Percentiles rank a stretch among this genome's conserved stretches.
phyloP scores from a whole-genome alignment of 2,797 vertebrate species.

The Centroberyx gerrardi region DNA sequence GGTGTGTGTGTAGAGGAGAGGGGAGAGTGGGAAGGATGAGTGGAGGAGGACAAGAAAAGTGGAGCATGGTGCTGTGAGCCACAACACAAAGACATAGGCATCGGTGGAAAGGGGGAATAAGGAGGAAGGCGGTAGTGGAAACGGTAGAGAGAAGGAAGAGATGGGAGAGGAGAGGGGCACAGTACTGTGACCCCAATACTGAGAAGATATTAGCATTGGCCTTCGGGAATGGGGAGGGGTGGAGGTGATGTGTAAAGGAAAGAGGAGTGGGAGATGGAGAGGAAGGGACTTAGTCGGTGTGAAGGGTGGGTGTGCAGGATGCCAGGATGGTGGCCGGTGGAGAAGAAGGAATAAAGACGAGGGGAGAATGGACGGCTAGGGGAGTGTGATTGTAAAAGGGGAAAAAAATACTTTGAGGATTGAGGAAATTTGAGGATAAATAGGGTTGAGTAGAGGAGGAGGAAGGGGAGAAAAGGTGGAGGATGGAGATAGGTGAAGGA shows the following conservation, averaged over 20 bases:
- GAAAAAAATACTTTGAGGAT: not conserved
- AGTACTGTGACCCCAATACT: not conserved
- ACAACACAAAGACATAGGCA: not conserved
- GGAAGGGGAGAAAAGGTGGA: not conserved
- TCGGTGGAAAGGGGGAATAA: not conserved
- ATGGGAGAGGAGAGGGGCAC: not conserved
- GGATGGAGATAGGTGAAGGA: not conserved
- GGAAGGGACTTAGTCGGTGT: not conserved
- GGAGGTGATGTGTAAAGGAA: not conserved
- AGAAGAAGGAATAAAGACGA: not conserved
- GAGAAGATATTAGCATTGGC: not conserved
- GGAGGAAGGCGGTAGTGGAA: not conserved
- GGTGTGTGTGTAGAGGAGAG: not conserved
- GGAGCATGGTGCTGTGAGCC: not conserved
- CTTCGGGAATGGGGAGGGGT: not conserved
- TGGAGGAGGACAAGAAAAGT: not conserved
- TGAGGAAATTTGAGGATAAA: not conserved
- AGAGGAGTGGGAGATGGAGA: not conserved
- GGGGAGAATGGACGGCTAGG: not conserved
- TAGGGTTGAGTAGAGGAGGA: not conserved
- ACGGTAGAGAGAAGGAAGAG: constrained; percentile 2
- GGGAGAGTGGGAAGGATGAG: not conserved
- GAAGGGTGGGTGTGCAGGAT: not conserved
- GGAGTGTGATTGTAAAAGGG: not conserved
- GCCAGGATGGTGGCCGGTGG: not conserved